phyloP scores from a whole-genome alignment of 2,797 vertebrate genomes.

The Emydoidea blandingii region DNA sequence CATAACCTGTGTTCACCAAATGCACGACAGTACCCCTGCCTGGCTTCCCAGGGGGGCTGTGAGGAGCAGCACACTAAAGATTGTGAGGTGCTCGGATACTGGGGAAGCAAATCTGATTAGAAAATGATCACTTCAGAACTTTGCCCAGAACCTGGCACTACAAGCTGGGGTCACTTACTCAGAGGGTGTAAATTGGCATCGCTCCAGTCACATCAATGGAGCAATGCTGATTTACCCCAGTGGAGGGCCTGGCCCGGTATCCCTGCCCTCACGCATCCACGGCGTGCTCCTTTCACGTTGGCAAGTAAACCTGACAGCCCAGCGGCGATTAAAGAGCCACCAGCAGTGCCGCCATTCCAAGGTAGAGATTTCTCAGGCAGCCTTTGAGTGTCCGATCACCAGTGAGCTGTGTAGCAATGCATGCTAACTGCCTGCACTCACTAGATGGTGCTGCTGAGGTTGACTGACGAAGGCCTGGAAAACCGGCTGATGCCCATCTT shows the following conservation, averaged over 20 bases:
- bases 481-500: neutral
- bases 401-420: rapidly evolving
- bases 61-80: neutral
- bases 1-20: no score
- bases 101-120: neutral
- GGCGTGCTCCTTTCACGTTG: neutral
- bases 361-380: neutral
- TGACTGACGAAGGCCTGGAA: neutral
- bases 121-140: neutral
- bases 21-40: neutral
- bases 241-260: neutral
- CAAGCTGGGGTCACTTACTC: neutral
- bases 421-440: neutral
- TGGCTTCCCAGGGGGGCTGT: neutral
- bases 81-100: neutral
- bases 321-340: neutral
- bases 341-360: neutral
- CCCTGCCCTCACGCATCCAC: neutral
- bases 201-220: neutral
- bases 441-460: conserved; percentile 57
- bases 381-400: neutral
- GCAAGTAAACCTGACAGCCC: neutral
- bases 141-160: neutral
- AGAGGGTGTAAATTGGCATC: neutral
- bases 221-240: neutral